Evolutionary conservation across 2,113 vertebrate species (phyloP).

Genomic region (Eudorcas thomsonii): DNA sequence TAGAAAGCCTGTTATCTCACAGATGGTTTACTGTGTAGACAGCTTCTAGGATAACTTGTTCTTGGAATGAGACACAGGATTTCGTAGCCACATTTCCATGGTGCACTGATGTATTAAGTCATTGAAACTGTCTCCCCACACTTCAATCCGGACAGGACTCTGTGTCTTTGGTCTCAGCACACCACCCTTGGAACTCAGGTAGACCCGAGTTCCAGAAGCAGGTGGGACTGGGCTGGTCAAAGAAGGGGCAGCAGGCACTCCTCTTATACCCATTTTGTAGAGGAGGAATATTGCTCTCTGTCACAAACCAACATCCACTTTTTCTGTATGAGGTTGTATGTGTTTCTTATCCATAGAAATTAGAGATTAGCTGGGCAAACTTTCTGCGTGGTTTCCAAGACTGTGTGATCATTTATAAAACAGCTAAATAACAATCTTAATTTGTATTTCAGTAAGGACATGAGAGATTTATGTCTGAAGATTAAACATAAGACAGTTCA

Average conservation of each 20-base stretch:
- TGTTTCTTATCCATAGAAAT: background rate
- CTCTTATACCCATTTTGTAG: background rate
- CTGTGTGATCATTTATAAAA: background rate
- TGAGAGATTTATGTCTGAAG: background rate
- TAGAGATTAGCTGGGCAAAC: background rate
- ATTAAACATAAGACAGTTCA: background rate
- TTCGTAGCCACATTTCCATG: accelerated
- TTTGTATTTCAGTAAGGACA: background rate
- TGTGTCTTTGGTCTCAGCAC: accelerated
- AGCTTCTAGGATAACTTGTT: background rate
- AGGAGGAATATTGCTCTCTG: background rate
- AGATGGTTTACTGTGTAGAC: accelerated
- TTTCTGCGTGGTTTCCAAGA: background rate
- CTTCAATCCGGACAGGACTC: background rate
- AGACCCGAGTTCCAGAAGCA: background rate
- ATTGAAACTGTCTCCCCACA: background rate
- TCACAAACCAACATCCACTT: background rate
- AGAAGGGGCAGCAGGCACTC: no score
- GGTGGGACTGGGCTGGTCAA: background rate
- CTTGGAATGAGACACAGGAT: background rate
- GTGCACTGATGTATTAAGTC: background rate
- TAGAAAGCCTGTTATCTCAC: background rate
- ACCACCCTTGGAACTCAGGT: background rate
- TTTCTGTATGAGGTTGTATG: background rate
- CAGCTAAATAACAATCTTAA: background rate